Base-by-base conservation (phyloP, 2,113 vertebrate species). In the Prochilodus magdalenae region DNA sequence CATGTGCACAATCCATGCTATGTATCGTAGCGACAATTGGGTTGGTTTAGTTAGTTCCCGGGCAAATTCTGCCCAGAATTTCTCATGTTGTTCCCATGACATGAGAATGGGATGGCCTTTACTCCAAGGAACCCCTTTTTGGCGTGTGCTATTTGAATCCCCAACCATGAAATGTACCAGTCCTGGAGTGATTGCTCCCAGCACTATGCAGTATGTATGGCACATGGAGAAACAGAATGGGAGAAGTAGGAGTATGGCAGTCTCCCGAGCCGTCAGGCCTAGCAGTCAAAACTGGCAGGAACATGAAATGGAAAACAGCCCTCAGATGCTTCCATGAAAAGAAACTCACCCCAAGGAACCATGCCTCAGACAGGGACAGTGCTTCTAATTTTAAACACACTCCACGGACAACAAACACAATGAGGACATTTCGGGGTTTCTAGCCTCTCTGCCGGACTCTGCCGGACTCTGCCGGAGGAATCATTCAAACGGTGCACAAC, bases 401-500 rank as follows among this genome's bases (percentile, higher is more conserved):
- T 49, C 40, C 29, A 44, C 16, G 60, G 36, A 66, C 55, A 47
- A 33, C 76, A 83, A 80, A 79, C 55, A 57, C 72, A 79, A 83
- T 80, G 27, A 80, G 12, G 77, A 74, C 49, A 55, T 75, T 75
- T 70, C 29, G 14, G n/a, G 12, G 36, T 14, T 40, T 15, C 71
- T 60, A 72, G 44, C 59, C 66, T 67, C 26, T 62, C 47, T n/a
- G n/a, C n/a, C n/a, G 3, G 60, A 53, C 53, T 74, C 51, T 73
- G 73, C 47, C 18, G 3, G 60, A 53, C 53, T 74, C 51, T 73
- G 73, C 47, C 18, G 26, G 16, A 75, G 59, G 70, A 63, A 65
- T 75, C 72, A 83, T 76, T 79, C 7, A 59, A 29, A 73, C 80
- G 62, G 67, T 57, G 78, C 55, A 27, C 60, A 62, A 63, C 53